Base-by-base conservation (phyloP, 1,140 invertebrate genomes). In the Maniola jurtina region DNA sequence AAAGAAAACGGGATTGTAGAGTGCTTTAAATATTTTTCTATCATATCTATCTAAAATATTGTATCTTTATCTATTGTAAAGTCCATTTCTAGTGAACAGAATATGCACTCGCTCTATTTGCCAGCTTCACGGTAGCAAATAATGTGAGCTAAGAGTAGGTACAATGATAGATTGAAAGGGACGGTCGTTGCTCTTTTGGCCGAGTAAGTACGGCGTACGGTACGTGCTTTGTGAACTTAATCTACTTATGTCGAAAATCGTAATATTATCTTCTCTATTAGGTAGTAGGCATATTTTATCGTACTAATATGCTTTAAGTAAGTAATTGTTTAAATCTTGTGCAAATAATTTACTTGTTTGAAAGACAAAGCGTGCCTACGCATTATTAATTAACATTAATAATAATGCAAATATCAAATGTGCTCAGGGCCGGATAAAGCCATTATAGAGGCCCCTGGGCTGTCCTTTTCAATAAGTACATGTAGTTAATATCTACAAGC, bases 131-230 rank as follows among this genome's bases (percentile, higher is more conserved):
- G 6, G 42, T 13, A 47, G 42, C 5, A 36, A 6, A 45, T n/a
- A 5, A 50, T 9, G 7, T 50, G 16, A 50, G 48, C 15, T 50
- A 50, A 50, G 14, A 25, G 14, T 47, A 67, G 55, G 8, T 47
- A 67, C 61, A 58, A 68, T 52, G 61, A 66, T 70, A 72, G 63
- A 66, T 65, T 57, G 48, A 77, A 80, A 77, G 75, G 74, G 79
- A 80, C 78, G 80, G 52, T 81, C 79, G 66, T 79, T 81, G 79
- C 71, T 67, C 80, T 75, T 71, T 79, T 72, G 59, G 76, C 76
- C 75, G 65, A 77, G 73, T 71, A 57, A 77, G 73, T 71, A 57
- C 62, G 69, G 16, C 61, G 33, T 59, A 61, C 15, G 54, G 38
- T 68, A 75, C 75, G 73, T 72, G 73, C 50, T 70, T 62, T 15